phyloP scores from a whole-genome alignment of 1,140 invertebrate species.

The Tetramorium simillimum region DNA sequence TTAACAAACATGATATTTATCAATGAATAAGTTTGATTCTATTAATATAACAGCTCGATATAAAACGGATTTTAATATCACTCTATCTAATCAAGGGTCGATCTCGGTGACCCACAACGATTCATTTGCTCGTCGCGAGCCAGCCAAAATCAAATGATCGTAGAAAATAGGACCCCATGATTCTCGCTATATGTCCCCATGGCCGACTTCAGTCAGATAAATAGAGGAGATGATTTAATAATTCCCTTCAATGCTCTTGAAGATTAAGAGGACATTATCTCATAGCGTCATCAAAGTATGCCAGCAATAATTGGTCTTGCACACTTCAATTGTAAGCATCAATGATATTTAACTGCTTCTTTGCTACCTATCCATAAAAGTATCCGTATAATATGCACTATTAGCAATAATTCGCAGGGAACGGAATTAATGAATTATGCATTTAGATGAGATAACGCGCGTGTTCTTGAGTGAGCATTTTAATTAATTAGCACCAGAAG shows the following conservation, averaged over 20 bases:
- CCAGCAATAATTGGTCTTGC: slow-evolving; percentile 27
- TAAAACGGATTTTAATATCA: slow-evolving; percentile 16
- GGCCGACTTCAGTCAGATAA: neutral
- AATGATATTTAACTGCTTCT: slow-evolving; percentile 2
- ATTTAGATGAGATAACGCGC: neutral
- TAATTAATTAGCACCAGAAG: neutral
- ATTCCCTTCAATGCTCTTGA: slow-evolving; percentile 18
- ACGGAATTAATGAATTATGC: slow-evolving; percentile 25
- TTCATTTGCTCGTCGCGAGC: slow-evolving; percentile 42
- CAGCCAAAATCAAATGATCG: slow-evolving; percentile 9
- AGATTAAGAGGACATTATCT: slow-evolving; percentile 54
- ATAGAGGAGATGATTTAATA: slow-evolving; percentile 52
- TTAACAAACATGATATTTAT: neutral
- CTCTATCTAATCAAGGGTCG: slow-evolving; percentile 63
- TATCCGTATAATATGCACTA: neutral
- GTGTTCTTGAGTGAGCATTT: neutral
- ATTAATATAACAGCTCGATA: neutral
- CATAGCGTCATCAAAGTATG: slow-evolving; percentile 45
- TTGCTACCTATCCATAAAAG: neutral
- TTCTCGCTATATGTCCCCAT: neutral
- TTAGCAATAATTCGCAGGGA: slow-evolving; percentile 5
- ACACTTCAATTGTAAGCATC: neutral
- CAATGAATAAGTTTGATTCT: neutral
- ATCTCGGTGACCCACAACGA: slow-evolving; percentile 62
- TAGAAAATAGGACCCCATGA: slow-evolving; percentile 15